Percentiles rank a stretch among this genome's conserved stretches.
Evolutionary conservation across 2,888 invertebrate species (phyloP).

Genomic region (Vesta saturnalis): DNA sequence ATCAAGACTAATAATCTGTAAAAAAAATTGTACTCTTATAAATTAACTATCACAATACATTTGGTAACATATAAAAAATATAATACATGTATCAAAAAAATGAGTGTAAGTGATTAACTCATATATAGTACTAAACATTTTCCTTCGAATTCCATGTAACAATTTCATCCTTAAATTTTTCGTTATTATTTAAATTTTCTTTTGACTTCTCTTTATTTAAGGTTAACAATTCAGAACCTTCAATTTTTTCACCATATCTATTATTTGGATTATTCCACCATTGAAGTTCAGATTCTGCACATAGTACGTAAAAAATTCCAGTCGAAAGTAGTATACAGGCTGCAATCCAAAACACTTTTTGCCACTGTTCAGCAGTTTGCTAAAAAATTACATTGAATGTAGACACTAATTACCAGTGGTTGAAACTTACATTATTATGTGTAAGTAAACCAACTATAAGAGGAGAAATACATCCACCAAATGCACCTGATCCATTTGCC

Average conservation of each 20-base stretch:
- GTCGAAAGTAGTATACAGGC: constrained; percentile 64
- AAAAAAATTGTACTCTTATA: no score
- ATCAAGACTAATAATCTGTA: no score
- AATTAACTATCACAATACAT: no score
- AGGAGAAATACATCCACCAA: constrained; percentile 29
- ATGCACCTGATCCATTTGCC: constrained; percentile 29
- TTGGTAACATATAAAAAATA: no score
- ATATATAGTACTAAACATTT: no score
- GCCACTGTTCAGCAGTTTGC: constrained; percentile 72
- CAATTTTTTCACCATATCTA: constrained; percentile 33
- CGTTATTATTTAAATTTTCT: constrained; percentile 2
- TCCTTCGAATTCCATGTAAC: no score
- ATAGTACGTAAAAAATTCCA: constrained; percentile 65
- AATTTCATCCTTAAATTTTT: constrained; percentile 23
- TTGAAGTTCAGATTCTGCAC: constrained; percentile 68
- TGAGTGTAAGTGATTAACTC: no score
- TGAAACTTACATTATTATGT: constrained; percentile 68
- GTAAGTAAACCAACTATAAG: constrained; percentile 68
- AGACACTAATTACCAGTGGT: neutral
- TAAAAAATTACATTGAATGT: constrained; percentile 52
- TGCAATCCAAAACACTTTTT: constrained; percentile 68
- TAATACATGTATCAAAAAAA: no score
- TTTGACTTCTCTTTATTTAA: constrained; percentile 41
- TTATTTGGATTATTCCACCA: constrained; percentile 65
- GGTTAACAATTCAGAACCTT: constrained; percentile 42